Conservation (phyloP, 2,888 invertebrate genomes). For the Hylaea fasciaria region DNA sequence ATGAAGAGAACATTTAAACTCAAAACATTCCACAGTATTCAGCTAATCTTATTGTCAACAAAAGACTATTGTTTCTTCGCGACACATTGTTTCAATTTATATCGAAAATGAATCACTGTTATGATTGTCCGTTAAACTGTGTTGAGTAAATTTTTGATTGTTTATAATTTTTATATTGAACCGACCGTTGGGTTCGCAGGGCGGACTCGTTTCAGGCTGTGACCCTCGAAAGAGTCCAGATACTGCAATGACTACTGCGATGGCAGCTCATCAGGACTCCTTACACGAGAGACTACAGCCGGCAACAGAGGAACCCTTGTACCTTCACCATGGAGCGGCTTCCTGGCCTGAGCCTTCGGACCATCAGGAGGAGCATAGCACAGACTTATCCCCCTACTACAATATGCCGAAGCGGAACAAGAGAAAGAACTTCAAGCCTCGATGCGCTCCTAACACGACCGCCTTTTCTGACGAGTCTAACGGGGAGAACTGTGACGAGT, state of each 20-base stretch:
- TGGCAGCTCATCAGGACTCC: conserved; percentile 84
- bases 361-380: conserved; percentile 72
- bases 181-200: conserved; percentile 52
- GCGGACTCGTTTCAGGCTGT: conserved; percentile 73
- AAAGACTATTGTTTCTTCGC: conserved; percentile 80
- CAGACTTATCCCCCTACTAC: conserved; percentile 76
- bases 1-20: conserved; percentile 78
- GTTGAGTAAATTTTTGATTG: conserved; percentile 78
- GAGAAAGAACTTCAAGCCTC: conserved; percentile 91
- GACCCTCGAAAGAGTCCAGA: conserved; percentile 63
- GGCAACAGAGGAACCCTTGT: conserved; percentile 72
- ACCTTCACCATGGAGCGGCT: conserved; percentile 81
- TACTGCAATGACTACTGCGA: conserved; percentile 85
- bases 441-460: conserved; percentile 87
- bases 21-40: conserved; percentile 82
- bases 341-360: conserved; percentile 73
- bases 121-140: conserved; percentile 79
- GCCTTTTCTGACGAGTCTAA: conserved; percentile 81
- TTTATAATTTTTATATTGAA: conserved; percentile 51
- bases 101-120: conserved; percentile 82
- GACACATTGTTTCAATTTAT: conserved; percentile 81
- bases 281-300: conserved; percentile 82
- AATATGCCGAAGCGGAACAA: conserved; percentile 89
- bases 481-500: conserved; percentile 66
- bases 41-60: conserved; percentile 83